These are phyloP conservation scores for Apodemus sylvaticus DNA, from an alignment of 2,113 vertebrate genomes.

Conservation along the genomic window DNA sequence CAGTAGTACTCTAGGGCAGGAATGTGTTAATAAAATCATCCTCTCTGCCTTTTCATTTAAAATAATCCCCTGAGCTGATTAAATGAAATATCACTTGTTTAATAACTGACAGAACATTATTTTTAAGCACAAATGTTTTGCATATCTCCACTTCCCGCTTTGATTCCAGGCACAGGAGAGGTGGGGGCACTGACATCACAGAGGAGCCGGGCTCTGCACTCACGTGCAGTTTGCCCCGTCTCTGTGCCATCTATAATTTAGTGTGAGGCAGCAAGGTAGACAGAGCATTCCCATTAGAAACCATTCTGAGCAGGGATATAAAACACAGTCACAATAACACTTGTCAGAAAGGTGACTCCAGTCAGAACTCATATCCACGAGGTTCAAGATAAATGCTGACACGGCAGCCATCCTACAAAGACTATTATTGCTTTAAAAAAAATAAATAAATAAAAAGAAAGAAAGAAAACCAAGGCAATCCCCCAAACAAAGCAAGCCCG, in stretches of 20 bases:
- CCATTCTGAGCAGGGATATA: constrained; percentile 91
- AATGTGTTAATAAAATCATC: constrained; percentile 91
- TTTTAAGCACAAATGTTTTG: constrained; percentile 90
- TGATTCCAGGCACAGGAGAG: constrained; percentile 84
- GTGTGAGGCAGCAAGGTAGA: constrained; percentile 88
- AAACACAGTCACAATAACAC: constrained; percentile 90
- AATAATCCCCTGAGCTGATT: constrained; percentile 91
- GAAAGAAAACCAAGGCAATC: neutral
- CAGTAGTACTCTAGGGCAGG: constrained; percentile 87
- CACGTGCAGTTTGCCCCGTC: constrained; percentile 87
- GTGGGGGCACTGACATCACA: constrained; percentile 86
- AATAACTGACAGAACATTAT: constrained; percentile 91
- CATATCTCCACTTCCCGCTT: constrained; percentile 84
- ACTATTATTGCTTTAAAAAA: constrained; percentile 84
- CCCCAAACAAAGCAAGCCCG: constrained; percentile 80
- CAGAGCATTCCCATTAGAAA: constrained; percentile 91
- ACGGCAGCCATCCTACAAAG: constrained; percentile 86
- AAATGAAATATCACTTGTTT: constrained; percentile 93
- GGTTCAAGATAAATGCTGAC: constrained; percentile 91
- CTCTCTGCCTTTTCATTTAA: constrained; percentile 90
- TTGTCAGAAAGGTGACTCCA: constrained; percentile 91
- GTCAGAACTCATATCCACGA: constrained; percentile 92
- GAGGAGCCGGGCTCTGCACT: constrained; percentile 82
- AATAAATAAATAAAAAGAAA: constrained; percentile 47
- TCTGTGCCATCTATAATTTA: constrained; percentile 89